Conservation (phyloP, 2,113 vertebrate genomes). For the Phalacrocorax aristotelis region DNA sequence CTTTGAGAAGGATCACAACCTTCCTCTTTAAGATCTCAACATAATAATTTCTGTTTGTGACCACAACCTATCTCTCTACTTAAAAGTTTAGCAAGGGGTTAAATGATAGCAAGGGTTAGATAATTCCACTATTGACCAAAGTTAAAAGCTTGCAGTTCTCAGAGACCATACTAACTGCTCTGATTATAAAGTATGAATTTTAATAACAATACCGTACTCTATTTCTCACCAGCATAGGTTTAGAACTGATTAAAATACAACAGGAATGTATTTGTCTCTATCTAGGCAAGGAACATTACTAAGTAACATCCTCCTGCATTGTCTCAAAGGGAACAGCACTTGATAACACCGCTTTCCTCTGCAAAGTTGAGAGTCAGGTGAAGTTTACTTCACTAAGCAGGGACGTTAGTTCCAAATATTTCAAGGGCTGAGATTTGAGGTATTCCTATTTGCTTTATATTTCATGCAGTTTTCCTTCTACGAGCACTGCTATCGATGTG, state of each 20-base stretch:
- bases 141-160: neutral
- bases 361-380: neutral
- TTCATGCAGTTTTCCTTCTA: neutral
- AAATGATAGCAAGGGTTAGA: neutral
- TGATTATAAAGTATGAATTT: slow-evolving; percentile 21
- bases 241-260: slow-evolving; percentile 13
- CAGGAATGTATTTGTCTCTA: neutral
- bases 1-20: neutral
- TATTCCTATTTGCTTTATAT: neutral
- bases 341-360: neutral
- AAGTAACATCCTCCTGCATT: neutral
- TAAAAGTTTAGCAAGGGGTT: neutral
- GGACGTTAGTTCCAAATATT: neutral
- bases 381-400: neutral
- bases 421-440: neutral
- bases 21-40: neutral
- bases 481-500: neutral
- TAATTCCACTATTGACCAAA: neutral
- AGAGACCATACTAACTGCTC: neutral
- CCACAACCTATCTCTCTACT: neutral
- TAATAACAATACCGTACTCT: neutral
- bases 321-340: neutral
- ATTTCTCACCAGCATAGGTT: neutral
- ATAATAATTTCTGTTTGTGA: neutral
- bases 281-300: neutral